These are phyloP conservation scores for Lagopus muta DNA, from an alignment of 2,113 vertebrate species.

Conservation along the genomic window DNA sequence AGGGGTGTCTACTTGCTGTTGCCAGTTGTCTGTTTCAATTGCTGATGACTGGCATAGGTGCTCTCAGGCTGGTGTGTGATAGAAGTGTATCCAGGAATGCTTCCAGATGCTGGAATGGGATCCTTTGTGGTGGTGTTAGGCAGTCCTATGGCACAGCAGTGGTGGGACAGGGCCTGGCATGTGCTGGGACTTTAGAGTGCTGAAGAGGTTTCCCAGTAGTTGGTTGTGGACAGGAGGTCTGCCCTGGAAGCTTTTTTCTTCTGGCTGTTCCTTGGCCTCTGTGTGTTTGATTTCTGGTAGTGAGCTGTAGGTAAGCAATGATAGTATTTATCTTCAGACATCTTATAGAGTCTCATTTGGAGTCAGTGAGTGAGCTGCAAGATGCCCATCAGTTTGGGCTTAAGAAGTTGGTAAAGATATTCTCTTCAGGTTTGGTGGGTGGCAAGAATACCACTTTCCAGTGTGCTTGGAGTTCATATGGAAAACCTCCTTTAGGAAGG, in stretches of 20 bases:
- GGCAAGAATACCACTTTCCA: neutral
- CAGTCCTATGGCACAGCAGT: neutral
- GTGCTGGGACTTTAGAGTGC: neutral
- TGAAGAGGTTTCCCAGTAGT: neutral
- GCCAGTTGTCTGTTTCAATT: neutral
- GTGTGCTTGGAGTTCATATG: neutral
- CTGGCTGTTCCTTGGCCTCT: rapidly evolving
- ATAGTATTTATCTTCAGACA: neutral
- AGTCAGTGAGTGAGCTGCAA: neutral
- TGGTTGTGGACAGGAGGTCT: neutral
- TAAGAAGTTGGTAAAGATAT: neutral
- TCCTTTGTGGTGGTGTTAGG: neutral
- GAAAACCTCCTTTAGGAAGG: neutral
- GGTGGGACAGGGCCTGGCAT: neutral
- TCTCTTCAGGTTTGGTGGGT: neutral
- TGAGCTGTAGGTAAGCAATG: neutral
- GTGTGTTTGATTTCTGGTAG: neutral
- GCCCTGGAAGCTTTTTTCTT: neutral
- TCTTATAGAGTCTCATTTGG: rapidly evolving
- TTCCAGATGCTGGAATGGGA: neutral
- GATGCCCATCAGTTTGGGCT: neutral
- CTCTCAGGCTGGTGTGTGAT: neutral
- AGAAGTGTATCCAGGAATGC: neutral
- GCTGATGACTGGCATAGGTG: neutral
- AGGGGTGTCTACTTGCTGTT: neutral